phyloP scores from a whole-genome alignment of 2,888 invertebrate species.

The Athalia rosae region DNA sequence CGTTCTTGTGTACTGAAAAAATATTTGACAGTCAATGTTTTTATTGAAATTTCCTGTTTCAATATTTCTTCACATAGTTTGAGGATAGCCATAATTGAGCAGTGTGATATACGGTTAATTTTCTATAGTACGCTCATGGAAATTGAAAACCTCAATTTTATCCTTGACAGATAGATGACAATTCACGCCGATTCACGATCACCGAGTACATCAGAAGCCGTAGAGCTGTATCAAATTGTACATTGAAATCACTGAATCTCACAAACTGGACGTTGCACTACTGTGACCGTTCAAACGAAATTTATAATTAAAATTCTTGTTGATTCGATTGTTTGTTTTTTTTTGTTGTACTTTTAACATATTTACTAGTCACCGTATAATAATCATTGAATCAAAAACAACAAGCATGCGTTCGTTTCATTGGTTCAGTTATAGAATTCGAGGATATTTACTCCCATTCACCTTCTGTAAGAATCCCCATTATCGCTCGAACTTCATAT shows the following conservation, averaged over 20 bases:
- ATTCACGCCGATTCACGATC: constrained; percentile 42
- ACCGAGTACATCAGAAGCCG: constrained; percentile 24
- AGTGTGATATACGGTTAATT: background rate
- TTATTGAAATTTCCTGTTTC: background rate
- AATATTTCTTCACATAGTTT: background rate
- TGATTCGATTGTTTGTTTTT: background rate
- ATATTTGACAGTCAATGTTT: background rate
- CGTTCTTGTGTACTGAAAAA: too few relatives aligned
- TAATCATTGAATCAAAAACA: constrained; percentile 1
- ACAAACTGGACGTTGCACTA: constrained; percentile 39
- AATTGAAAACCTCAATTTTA: constrained; percentile 14
- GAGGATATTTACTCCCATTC: constrained; percentile 7
- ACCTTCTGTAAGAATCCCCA: constrained; percentile 7
- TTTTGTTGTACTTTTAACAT: background rate
- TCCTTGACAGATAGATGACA: constrained; percentile 42
- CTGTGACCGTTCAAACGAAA: constrained; percentile 35
- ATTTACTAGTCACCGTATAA: constrained; percentile 17
- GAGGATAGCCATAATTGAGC: constrained; percentile 22
- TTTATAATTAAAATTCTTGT: constrained; percentile 15
- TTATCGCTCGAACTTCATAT: background rate
- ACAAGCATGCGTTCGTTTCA: constrained; percentile 17
- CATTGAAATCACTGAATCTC: constrained; percentile 33
- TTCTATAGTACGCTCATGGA: background rate
- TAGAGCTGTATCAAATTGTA: constrained; percentile 19
- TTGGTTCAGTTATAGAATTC: background rate